A percentile compares a stretch with the other conserved stretches of the same genome.
These are phyloP conservation scores for Lottia gigantea DNA, from an alignment of 2,888 invertebrate species.

Conservation along the genomic window DNA sequence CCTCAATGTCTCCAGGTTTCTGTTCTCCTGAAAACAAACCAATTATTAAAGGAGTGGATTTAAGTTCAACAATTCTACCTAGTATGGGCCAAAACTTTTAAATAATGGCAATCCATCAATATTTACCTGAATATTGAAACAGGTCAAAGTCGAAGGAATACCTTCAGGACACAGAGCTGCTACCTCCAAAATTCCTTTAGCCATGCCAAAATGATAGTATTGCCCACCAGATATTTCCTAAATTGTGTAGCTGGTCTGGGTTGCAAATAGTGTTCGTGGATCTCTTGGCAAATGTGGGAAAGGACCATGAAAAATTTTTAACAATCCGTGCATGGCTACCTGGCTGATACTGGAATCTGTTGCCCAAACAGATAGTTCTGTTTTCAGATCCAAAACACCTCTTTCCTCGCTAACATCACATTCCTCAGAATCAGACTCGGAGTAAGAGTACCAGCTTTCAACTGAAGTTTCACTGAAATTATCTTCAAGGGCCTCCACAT, in stretches of 20 bases:
- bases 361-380: background rate
- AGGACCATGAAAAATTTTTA: background rate
- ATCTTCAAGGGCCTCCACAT: too few species aligned
- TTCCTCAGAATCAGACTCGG: too few species aligned
- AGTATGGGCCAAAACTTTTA: constrained; percentile 33
- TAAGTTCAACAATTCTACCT: constrained; percentile 14
- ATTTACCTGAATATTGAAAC: constrained; percentile 18
- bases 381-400: too few species aligned
- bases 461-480: too few species aligned
- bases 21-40: constrained; percentile 29
- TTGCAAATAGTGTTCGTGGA: constrained; percentile 18
- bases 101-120: constrained; percentile 30
- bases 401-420: too few species aligned
- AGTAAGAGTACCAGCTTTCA: too few species aligned
- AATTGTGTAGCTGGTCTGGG: constrained; percentile 10
- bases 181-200: constrained; percentile 9
- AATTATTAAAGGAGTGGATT: constrained; percentile 28
- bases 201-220: constrained; percentile 30
- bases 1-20: constrained; percentile 28
- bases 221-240: constrained; percentile 21
- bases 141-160: background rate
- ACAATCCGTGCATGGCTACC: background rate
- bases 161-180: background rate
- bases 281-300: constrained; percentile 23
- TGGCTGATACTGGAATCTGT: background rate